Evolutionary conservation across 2,888 invertebrate genomes (phyloP).

Genomic region (Villa cingulata): DNA sequence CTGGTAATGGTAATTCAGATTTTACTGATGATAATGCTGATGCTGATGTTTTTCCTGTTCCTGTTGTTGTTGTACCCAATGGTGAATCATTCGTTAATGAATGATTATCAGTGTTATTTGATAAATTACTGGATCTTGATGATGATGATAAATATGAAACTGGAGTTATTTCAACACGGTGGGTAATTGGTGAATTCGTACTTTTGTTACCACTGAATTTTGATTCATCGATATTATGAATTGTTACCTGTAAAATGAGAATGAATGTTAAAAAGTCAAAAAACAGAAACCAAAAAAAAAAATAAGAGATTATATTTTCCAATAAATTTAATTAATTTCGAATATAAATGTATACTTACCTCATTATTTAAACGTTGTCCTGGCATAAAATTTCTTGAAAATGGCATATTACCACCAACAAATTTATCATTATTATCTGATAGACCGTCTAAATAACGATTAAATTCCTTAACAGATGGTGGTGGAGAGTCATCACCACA

Average conservation of each 20-base stretch:
- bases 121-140: too few relatives aligned
- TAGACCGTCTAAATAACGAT: slow-evolving; percentile 31
- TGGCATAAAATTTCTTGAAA: slow-evolving; percentile 34
- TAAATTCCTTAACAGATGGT: slow-evolving; percentile 31
- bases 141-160: slow-evolving; percentile 19
- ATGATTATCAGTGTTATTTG: too few relatives aligned
- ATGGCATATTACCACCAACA: slow-evolving; percentile 27
- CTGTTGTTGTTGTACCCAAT: too few relatives aligned
- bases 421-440: slow-evolving; percentile 30
- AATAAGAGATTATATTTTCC: too few relatives aligned
- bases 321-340: too few relatives aligned
- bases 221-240: slow-evolving; percentile 35
- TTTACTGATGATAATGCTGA: too few relatives aligned
- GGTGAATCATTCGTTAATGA: too few relatives aligned
- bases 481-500: slow-evolving; percentile 30
- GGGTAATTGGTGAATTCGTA: slow-evolving; percentile 28
- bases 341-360: slow-evolving; percentile 18
- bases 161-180: slow-evolving; percentile 35
- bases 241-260: slow-evolving; percentile 27
- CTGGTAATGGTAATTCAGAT: too few relatives aligned
- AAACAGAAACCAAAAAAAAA: too few relatives aligned
- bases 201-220: slow-evolving; percentile 27
- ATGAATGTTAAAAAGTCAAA: background rate
- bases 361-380: slow-evolving; percentile 36
- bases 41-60: too few relatives aligned